Evolutionary conservation across 37 sponge, comb jelly and placozoan species (phyloP).

Genomic region (Spongia lamella): DNA sequence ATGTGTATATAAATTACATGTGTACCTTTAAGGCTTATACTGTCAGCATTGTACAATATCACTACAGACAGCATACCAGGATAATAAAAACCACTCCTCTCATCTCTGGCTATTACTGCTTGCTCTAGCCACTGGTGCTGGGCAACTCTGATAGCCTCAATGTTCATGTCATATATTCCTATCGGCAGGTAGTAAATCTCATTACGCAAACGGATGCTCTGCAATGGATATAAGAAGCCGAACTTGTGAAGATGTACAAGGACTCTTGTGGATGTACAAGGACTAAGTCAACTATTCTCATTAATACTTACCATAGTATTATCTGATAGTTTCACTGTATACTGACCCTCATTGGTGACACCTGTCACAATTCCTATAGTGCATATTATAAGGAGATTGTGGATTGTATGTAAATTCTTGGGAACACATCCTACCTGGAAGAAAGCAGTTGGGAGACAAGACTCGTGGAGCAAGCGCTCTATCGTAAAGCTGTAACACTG

Average conservation of each 20-base stretch:
- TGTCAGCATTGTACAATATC: background rate
- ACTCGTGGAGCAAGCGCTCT: constrained; percentile 59
- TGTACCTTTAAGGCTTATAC: background rate
- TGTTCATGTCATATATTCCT: constrained; percentile 27
- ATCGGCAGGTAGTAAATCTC: constrained; percentile 36
- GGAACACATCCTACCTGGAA: constrained; percentile 61
- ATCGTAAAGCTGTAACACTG: constrained; percentile 23
- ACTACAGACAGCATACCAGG: constrained; percentile 28
- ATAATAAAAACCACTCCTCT: constrained; percentile 59
- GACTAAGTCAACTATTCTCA: no score
- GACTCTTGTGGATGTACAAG: no score
- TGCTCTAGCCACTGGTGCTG: constrained; percentile 70
- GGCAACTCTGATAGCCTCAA: constrained; percentile 35
- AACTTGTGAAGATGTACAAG: background rate
- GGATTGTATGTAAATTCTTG: constrained; percentile 1
- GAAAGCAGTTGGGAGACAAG: constrained; percentile 36
- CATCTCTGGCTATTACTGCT: constrained; percentile 48
- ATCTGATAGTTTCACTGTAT: constrained; percentile 53
- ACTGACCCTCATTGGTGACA: constrained; percentile 20
- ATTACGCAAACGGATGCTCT: constrained; percentile 19
- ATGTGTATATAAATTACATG: background rate
- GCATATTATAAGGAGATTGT: background rate
- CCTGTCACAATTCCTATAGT: constrained; percentile 17
- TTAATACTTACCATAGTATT: constrained; percentile 1
- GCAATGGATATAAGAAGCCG: background rate